Conservation (phyloP, 2,113 vertebrate species). For the Crotalus viridis region DNA sequence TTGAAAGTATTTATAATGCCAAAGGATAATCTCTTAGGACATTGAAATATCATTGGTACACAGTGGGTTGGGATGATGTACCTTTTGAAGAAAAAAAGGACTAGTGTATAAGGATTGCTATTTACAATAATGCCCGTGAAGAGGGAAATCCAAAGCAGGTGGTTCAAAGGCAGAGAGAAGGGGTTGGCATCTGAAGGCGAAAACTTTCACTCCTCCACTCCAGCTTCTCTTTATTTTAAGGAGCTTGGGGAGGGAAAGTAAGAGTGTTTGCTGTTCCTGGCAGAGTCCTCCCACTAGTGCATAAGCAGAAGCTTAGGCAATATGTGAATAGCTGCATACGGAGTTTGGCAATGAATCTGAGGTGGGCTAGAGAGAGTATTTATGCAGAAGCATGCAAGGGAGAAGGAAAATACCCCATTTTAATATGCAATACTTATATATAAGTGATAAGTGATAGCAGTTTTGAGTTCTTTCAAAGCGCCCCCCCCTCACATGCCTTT, state of each 20-base stretch:
- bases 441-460: constrained; percentile 47
- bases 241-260: constrained; percentile 35
- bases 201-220: constrained; percentile 13
- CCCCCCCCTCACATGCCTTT: not conserved
- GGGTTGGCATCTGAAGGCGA: constrained; percentile 42
- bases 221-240: constrained; percentile 27
- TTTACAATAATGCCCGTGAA: constrained; percentile 25
- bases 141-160: constrained; percentile 39
- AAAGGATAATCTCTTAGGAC: constrained; percentile 35
- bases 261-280: constrained; percentile 46
- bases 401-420: constrained; percentile 30
- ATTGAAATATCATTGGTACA: constrained; percentile 45
- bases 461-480: not conserved
- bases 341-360: not conserved
- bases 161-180: constrained; percentile 39
- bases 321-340: not conserved
- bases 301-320: not conserved
- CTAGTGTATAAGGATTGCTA: constrained; percentile 25
- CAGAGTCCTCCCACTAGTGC: constrained; percentile 50
- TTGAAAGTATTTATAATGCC: constrained; percentile 15
- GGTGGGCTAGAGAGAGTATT: constrained; percentile 1
- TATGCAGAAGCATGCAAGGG: not conserved
- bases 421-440: constrained; percentile 43
- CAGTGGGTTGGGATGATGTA: constrained; percentile 34
- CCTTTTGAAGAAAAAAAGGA: constrained; percentile 32